These are phyloP conservation scores for Liolophura sinensis DNA, from an alignment of 1,140 invertebrate species.

Conservation along the genomic window DNA sequence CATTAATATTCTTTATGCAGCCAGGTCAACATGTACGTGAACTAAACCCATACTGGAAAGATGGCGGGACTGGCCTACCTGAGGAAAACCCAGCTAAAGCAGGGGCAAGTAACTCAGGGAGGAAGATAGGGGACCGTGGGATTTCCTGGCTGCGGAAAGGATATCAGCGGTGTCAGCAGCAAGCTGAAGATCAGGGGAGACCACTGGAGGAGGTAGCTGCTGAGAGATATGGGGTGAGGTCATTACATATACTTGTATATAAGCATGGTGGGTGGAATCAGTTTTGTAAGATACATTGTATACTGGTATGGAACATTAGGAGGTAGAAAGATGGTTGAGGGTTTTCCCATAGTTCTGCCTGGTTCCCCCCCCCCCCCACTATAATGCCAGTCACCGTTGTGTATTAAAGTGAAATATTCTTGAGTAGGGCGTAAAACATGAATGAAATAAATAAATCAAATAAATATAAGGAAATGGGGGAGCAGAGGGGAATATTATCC, in stretches of 20 bases:
- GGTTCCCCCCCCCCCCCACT: too few species aligned
- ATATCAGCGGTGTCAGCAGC: slow-evolving; percentile 65
- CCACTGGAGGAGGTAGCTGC: slow-evolving; percentile 67
- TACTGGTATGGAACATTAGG: too few species aligned
- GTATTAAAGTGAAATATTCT: too few species aligned
- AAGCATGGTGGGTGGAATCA: too few species aligned
- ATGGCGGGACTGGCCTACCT: slow-evolving; percentile 82
- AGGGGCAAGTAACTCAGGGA: background rate
- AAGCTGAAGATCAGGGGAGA: slow-evolving; percentile 64
- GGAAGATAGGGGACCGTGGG: slow-evolving; percentile 40
- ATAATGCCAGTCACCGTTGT: too few species aligned
- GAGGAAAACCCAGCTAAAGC: slow-evolving; percentile 25
- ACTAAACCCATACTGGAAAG: slow-evolving; percentile 92
- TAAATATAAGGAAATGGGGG: too few species aligned
- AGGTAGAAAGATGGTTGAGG: too few species aligned
- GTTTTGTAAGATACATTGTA: too few species aligned
- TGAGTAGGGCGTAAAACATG: too few species aligned
- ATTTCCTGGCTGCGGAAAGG: slow-evolving; percentile 66
- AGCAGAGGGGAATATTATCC: too few species aligned
- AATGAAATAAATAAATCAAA: too few species aligned
- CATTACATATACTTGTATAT: background rate
- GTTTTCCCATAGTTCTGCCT: too few species aligned
- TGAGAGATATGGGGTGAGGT: slow-evolving; percentile 68
- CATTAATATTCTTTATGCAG: slow-evolving; percentile 50
- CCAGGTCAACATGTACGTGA: slow-evolving; percentile 75